Conservation (phyloP, 1,140 invertebrate genomes). For the Aphidius ervi region DNA sequence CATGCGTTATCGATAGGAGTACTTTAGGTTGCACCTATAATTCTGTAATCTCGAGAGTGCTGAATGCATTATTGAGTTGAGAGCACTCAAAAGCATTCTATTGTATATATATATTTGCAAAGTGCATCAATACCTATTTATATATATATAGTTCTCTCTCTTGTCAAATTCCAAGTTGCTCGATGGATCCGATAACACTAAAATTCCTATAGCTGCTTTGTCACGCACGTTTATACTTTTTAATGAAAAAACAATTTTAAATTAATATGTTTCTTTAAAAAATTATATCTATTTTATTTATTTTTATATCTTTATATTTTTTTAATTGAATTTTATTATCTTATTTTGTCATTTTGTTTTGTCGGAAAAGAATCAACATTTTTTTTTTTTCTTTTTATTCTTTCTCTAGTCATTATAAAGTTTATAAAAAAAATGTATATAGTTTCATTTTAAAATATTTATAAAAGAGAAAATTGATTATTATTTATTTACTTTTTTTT, state of each 20-base stretch:
- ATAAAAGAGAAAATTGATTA: too few relatives aligned
- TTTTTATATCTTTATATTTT: background rate
- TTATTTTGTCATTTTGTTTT: background rate
- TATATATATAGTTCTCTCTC: background rate
- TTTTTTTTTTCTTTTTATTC: too few relatives aligned
- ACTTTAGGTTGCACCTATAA: constrained; percentile 5
- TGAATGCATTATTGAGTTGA: constrained; percentile 37
- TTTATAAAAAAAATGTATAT: too few relatives aligned
- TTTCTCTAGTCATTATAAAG: too few relatives aligned
- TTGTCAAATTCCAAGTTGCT: too few relatives aligned
- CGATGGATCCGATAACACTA: too few relatives aligned
- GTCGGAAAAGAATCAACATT: background rate
- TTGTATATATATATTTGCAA: background rate
- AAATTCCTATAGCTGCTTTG: background rate
- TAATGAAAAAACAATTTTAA: background rate
- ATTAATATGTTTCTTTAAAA: too few relatives aligned
- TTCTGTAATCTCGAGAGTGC: constrained; percentile 37
- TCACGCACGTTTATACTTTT: constrained; percentile 7
- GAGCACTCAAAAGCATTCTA: constrained; percentile 8
- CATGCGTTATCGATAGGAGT: too few relatives aligned
- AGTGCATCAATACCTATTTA: background rate
- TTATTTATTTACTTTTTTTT: too few relatives aligned
- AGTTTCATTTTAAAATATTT: too few relatives aligned
- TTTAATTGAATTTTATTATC: background rate
- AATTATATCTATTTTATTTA: background rate